A percentile compares a stretch with the other conserved stretches of the same genome.
Evolutionary conservation across 2,888 invertebrate genomes (phyloP).

Genomic region (Ctena decussata): DNA sequence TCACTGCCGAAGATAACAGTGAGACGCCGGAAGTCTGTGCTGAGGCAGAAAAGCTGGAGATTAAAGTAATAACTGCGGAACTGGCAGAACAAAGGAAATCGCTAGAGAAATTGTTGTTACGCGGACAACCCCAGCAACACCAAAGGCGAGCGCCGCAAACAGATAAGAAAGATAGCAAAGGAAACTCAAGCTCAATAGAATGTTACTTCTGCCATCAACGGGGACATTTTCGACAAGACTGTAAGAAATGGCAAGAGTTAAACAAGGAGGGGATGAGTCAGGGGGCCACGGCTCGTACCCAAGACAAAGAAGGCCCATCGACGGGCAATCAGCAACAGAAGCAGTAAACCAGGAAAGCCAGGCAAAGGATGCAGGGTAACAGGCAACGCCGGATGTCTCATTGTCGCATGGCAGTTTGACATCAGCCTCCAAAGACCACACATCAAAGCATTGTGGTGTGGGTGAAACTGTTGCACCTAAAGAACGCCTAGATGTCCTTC

Average conservation of each 20-base stretch:
- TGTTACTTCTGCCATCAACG: background rate
- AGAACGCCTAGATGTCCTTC: too few relatives aligned
- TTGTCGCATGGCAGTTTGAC: too few relatives aligned
- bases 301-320: background rate
- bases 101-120: background rate
- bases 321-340: too few relatives aligned
- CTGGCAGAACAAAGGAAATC: background rate
- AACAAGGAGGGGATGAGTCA: background rate
- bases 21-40: background rate
- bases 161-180: background rate
- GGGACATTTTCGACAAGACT: background rate
- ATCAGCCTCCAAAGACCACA: too few relatives aligned
- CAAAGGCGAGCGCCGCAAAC: background rate
- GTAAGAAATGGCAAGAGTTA: background rate
- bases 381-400: too few relatives aligned
- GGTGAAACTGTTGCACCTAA: too few relatives aligned
- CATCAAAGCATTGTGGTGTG: too few relatives aligned
- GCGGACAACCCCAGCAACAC: background rate
- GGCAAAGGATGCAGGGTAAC: too few relatives aligned
- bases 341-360: too few relatives aligned
- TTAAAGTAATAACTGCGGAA: background rate
- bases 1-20: background rate
- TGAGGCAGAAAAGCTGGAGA: background rate
- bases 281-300: constrained; percentile 1
- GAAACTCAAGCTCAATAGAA: background rate